phyloP scores from a whole-genome alignment of 2,113 vertebrate species.

The Chaetodon trifascialis region DNA sequence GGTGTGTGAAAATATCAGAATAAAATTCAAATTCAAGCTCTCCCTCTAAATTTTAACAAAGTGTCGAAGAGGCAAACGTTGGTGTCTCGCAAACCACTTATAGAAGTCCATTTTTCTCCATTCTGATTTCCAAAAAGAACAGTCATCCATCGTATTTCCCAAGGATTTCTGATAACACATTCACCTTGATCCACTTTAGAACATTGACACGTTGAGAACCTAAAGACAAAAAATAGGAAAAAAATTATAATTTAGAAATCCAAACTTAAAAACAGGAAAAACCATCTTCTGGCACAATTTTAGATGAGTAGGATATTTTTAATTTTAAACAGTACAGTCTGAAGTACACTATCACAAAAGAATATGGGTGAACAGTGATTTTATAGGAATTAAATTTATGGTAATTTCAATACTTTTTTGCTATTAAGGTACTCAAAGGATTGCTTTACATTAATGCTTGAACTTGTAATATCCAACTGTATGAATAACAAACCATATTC shows the following conservation, averaged over 20 bases:
- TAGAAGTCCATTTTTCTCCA: slow-evolving; percentile 52
- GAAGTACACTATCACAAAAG: too few species aligned
- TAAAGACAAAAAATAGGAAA: slow-evolving; percentile 30
- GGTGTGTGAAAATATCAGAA: slow-evolving; percentile 58
- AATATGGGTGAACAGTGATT: neutral
- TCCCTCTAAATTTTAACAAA: slow-evolving; percentile 59
- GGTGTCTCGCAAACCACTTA: slow-evolving; percentile 62
- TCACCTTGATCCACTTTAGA: slow-evolving; percentile 52
- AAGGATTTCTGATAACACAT: slow-evolving; percentile 12
- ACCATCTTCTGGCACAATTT: neutral
- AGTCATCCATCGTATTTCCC: slow-evolving; percentile 31
- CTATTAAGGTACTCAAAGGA: too few species aligned
- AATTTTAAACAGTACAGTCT: too few species aligned
- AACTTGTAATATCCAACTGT: neutral
- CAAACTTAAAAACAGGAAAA: neutral
- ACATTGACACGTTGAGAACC: slow-evolving; percentile 80
- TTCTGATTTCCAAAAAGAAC: slow-evolving; percentile 43
- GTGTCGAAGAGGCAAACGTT: slow-evolving; percentile 68
- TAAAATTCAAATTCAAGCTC: slow-evolving; percentile 58
- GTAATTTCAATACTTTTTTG: too few species aligned
- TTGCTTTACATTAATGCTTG: too few species aligned
- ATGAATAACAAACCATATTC: neutral
- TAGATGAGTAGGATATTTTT: too few species aligned
- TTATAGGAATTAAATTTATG: too few species aligned
- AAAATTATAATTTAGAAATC: neutral